These are phyloP conservation scores for Diplodus puntazzo DNA, from an alignment of 2,797 vertebrate genomes.

Conservation along the genomic window DNA sequence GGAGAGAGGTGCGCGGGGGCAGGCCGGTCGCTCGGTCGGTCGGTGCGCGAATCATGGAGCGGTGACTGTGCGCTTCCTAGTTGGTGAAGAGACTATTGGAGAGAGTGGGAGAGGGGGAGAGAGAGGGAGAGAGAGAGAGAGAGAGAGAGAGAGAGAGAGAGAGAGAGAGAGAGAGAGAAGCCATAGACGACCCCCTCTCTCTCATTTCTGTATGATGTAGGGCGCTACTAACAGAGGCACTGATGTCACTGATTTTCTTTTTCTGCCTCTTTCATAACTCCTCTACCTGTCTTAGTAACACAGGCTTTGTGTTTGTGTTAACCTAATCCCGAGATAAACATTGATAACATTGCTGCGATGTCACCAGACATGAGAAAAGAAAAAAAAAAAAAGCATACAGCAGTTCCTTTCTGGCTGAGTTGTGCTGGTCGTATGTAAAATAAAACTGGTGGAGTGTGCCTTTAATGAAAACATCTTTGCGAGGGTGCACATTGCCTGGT, in stretches of 20 bases:
- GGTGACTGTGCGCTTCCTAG: constrained; percentile 66
- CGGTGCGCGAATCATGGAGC: constrained; percentile 47
- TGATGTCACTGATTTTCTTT: too few relatives aligned
- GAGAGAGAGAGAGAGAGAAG: constrained; percentile 19
- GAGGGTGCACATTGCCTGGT: not conserved
- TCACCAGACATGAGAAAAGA: not conserved
- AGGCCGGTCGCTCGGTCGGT: constrained; percentile 2
- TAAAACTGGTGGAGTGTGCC: not conserved
- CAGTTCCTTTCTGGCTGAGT: not conserved
- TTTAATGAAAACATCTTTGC: not conserved
- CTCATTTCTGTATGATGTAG: not conserved
- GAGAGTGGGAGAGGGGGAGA: constrained; percentile 35
- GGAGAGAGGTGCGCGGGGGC: not conserved
- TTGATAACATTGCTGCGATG: not conserved
- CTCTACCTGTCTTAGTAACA: too few relatives aligned
- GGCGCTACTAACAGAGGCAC: not conserved
- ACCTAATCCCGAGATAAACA: not conserved
- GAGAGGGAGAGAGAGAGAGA: constrained; percentile 25
- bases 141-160: constrained; percentile 19
- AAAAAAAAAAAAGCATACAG: not conserved
- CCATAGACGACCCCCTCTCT: constrained; percentile 3
- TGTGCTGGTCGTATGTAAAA: not conserved
- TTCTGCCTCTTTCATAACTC: too few relatives aligned
- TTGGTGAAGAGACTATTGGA: constrained; percentile 56
- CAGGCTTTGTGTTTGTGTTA: not conserved